phyloP scores from a whole-genome alignment of 2,888 invertebrate genomes.

The Helobdella robusta region DNA sequence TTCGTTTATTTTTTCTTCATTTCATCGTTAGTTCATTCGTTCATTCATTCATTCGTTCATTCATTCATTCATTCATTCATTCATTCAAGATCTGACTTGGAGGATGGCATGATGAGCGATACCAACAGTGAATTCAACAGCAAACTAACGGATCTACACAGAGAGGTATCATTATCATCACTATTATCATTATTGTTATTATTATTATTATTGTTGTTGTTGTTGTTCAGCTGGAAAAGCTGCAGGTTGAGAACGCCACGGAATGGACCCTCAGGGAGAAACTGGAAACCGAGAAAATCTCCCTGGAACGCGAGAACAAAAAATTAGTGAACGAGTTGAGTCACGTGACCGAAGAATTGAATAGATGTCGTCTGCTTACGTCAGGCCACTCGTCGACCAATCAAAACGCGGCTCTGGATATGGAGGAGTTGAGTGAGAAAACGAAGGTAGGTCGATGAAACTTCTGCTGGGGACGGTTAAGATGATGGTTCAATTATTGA shows the following conservation, averaged over 20 bases:
- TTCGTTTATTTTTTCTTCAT: too few relatives aligned
- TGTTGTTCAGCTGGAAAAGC: conserved; percentile 70
- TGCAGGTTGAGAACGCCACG: conserved; percentile 82
- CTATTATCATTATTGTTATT: too few relatives aligned
- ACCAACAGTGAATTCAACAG: conserved; percentile 59
- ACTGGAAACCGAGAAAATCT: conserved; percentile 77
- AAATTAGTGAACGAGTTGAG: conserved; percentile 63
- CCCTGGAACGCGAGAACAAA: conserved; percentile 78
- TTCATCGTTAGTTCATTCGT: too few relatives aligned
- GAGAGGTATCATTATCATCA: too few relatives aligned
- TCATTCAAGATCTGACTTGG: conserved; percentile 59
- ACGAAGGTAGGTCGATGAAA: conserved; percentile 42
- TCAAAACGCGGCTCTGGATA: conserved; percentile 42
- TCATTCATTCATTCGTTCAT: too few relatives aligned
- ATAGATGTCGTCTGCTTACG: conserved; percentile 48
- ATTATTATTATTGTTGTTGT: too few relatives aligned
- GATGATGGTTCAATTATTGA: background rate
- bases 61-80: too few relatives aligned
- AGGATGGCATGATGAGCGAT: conserved; percentile 62
- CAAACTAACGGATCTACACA: conserved; percentile 62
- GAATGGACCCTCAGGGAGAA: conserved; percentile 87
- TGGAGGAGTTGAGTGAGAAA: conserved; percentile 47
- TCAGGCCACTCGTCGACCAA: conserved; percentile 44
- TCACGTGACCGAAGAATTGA: conserved; percentile 63
- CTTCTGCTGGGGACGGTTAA: background rate